These are phyloP conservation scores for Acanthochromis polyacanthus DNA, from an alignment of 2,113 vertebrate species.

Conservation along the genomic window DNA sequence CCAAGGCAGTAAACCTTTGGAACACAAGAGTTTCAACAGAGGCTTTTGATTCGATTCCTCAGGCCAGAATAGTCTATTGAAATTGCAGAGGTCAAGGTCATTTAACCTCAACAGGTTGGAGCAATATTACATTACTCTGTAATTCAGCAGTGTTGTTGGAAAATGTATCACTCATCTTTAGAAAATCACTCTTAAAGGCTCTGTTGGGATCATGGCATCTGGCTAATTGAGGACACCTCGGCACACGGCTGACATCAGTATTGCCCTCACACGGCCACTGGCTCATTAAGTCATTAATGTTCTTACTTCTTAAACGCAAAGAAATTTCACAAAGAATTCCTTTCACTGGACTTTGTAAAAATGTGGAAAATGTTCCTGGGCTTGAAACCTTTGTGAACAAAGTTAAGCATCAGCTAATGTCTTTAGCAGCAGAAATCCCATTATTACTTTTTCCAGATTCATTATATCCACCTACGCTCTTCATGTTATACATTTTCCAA, in stretches of 20 bases:
- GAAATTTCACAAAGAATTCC: too few relatives aligned
- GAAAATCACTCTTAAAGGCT: constrained; percentile 36
- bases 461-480: too few relatives aligned
- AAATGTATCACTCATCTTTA: constrained; percentile 17
- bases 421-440: too few relatives aligned
- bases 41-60: not conserved
- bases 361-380: too few relatives aligned
- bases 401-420: too few relatives aligned
- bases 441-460: too few relatives aligned
- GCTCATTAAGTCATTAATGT: constrained; percentile 1
- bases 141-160: not conserved
- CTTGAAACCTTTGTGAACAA: too few relatives aligned
- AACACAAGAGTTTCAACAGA: not conserved
- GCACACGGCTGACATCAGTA: constrained; percentile 36
- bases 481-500: too few relatives aligned
- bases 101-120: constrained; percentile 10
- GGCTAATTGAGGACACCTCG: constrained; percentile 30
- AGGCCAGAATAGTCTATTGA: not conserved
- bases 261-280: constrained; percentile 5
- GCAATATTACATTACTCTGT: not conserved
- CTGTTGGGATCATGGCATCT: constrained; percentile 23
- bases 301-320: too few relatives aligned
- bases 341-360: too few relatives aligned
- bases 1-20: not conserved
- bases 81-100: constrained; percentile 26